These are phyloP conservation scores for Trematocara zebra DNA, from an alignment of 2,113 vertebrate species.

Conservation along the genomic window DNA sequence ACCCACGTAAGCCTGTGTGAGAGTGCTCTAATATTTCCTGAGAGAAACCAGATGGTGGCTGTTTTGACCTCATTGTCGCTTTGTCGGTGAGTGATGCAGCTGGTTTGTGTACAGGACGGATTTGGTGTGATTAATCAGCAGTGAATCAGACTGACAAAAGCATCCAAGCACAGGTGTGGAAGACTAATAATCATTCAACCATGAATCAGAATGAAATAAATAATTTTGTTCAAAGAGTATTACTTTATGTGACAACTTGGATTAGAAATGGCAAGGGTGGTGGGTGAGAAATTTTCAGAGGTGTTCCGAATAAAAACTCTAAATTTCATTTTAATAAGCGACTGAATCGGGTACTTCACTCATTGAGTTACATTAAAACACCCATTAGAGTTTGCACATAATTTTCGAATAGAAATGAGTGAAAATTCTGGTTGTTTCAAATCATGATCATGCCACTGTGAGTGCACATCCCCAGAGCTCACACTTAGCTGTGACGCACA, in stretches of 20 bases:
- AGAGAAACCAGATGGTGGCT: constrained; percentile 42
- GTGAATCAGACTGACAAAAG: constrained; percentile 17
- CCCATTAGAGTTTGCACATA: not conserved
- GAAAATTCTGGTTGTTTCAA: not conserved
- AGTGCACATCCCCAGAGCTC: not conserved
- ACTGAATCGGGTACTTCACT: not conserved
- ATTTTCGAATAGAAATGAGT: not conserved
- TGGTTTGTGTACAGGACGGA: not conserved
- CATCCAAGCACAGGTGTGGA: constrained; percentile 16
- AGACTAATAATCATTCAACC: not conserved
- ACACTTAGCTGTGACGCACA: not conserved
- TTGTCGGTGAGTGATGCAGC: not conserved
- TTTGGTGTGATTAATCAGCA: constrained; percentile 37
- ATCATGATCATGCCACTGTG: not conserved
- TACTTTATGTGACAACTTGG: not conserved
- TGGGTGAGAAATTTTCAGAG: not conserved
- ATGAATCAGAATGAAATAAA: not conserved
- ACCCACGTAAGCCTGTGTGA: not conserved
- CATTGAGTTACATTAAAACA: not conserved
- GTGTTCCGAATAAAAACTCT: not conserved
- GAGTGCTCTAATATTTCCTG: not conserved
- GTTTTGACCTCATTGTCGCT: constrained; percentile 12
- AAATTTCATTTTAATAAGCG: not conserved
- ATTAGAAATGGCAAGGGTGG: not conserved
- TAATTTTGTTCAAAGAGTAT: not conserved